Base-by-base conservation (phyloP, 1,140 invertebrate genomes). In the Carposina sasakii region DNA sequence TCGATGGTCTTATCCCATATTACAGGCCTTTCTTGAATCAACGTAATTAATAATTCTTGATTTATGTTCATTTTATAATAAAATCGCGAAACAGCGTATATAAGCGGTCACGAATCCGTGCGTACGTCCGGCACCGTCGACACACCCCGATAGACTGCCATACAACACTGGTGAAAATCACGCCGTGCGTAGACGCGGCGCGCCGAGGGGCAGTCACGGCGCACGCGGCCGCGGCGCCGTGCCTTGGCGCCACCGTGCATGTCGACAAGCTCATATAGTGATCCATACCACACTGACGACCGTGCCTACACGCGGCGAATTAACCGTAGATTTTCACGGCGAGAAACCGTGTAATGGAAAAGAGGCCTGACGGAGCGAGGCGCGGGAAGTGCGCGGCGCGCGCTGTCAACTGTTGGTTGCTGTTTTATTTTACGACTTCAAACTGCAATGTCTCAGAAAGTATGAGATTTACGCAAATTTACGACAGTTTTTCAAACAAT, bases 261-360 rank as follows among this genome's bases (percentile, higher is more conserved):
- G 55, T 57, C 33, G 5, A 57, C 55, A 57, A 62, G 48, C 55
- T 62, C 44, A 13, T 20, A 54, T 48, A 54, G 48, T 55, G 52
- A 52, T 55, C 52, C 59, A 55, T 49, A 60, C 51, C 24, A 54
- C 51, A 61, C 57, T 60, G 57, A 52, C 49, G 46, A 55, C 52
- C 48, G 57, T 49, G 57, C 49, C 52, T 60, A 59, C 49, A 55
- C 52, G 24, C 60, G 60, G 48, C 50, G 48, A 54, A 56, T 59
- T 52, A 54, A 52, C 52, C 57, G 51, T 59, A 54, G 44, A 56
- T 57, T 62, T 63, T 63, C 41, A 63, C 56, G 57, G 17, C 53
- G 44, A 56, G 19, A 54, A 59, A 59, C 28, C 53, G 52, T 63
- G 50, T 53, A 2, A 20, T 60, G 42, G 12, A 49, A 21, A 52